A percentile compares a stretch with the other conserved stretches of the same genome.
phyloP scores from a whole-genome alignment of 2,113 vertebrate genomes.

The Antidorcas marsupialis region DNA sequence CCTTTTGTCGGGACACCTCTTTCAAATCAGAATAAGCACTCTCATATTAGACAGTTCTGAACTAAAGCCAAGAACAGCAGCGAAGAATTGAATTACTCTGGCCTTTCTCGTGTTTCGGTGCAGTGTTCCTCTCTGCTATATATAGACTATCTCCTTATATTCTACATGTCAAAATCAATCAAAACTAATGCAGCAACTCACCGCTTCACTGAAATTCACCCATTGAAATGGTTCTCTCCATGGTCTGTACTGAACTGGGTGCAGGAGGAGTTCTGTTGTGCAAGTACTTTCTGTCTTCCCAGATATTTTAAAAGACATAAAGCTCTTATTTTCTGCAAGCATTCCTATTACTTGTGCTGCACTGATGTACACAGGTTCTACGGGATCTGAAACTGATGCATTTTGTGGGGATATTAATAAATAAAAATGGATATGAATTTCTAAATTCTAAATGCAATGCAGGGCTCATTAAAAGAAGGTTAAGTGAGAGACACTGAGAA shows the following conservation, averaged over 20 bases:
- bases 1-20: background rate
- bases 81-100: no score
- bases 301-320: background rate
- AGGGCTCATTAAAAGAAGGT: background rate
- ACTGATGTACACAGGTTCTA: background rate
- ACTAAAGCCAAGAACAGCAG: background rate
- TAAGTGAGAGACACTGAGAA: background rate
- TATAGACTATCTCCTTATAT: background rate
- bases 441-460: background rate
- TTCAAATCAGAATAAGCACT: background rate
- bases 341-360: background rate
- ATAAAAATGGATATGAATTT: background rate
- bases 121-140: background rate
- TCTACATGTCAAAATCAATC: background rate
- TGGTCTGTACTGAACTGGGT: background rate
- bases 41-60: background rate
- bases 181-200: background rate
- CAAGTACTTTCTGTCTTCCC: background rate
- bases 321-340: background rate
- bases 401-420: background rate
- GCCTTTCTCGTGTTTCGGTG: background rate
- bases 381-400: background rate
- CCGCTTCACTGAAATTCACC: background rate
- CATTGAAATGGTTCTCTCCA: background rate
- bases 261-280: background rate